Conservation (phyloP, 2,113 vertebrate species). For the Neofelis nebulosa region DNA sequence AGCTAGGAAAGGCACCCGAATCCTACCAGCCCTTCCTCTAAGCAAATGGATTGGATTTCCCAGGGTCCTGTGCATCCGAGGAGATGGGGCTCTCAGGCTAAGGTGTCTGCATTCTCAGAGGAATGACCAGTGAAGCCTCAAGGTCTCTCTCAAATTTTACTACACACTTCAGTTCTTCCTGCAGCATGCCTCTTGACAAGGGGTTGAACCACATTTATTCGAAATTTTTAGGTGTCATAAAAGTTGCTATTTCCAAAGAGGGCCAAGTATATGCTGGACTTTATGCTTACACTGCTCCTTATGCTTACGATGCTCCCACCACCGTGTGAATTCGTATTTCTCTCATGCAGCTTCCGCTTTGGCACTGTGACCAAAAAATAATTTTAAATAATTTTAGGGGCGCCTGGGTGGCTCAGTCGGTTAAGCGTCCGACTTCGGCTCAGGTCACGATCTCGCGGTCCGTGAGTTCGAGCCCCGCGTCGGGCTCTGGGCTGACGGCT, state of each 20-base stretch:
- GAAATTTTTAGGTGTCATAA: background rate
- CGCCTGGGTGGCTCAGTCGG: too few species aligned
- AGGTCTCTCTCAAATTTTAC: background rate
- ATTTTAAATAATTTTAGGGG: background rate
- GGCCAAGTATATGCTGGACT: background rate
- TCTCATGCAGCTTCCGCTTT: background rate
- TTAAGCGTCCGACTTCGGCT: too few species aligned
- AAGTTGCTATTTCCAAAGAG: background rate
- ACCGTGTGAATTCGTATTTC: background rate
- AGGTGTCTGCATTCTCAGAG: background rate
- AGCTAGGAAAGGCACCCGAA: too few species aligned
- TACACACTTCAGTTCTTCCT: background rate
- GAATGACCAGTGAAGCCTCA: background rate
- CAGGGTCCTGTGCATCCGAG: background rate
- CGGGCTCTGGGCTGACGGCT: rapidly evolving
- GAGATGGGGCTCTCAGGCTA: background rate
- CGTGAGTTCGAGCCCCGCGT: too few species aligned
- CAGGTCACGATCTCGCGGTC: too few species aligned
- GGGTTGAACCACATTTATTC: background rate
- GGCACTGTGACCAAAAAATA: background rate
- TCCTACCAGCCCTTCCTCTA: too few species aligned
- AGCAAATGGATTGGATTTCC: background rate
- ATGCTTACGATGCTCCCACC: background rate
- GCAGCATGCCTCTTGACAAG: background rate
- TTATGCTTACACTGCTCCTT: background rate